Conservation (phyloP, 2,113 vertebrate genomes). For the Semnopithecus entellus region DNA sequence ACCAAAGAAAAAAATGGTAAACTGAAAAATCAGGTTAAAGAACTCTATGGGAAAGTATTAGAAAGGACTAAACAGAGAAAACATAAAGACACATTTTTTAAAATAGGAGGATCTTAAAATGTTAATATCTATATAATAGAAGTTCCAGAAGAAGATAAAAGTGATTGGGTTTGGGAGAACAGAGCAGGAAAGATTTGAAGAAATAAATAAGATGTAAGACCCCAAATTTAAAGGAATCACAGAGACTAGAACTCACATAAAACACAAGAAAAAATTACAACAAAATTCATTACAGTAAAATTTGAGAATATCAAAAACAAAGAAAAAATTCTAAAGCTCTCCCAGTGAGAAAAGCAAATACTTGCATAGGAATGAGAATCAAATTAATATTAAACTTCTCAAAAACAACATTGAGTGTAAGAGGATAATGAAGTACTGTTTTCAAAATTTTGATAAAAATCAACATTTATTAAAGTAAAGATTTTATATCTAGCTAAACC, state of each 20-base stretch:
- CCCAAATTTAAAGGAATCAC: neutral
- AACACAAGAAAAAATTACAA: neutral
- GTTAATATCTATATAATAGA: neutral
- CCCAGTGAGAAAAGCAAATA: neutral
- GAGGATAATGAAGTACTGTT: neutral
- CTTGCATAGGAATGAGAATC: neutral
- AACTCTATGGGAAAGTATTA: neutral
- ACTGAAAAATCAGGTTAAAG: neutral
- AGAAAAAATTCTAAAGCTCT: neutral
- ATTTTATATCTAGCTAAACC: neutral
- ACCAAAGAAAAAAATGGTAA: neutral
- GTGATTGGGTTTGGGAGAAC: neutral
- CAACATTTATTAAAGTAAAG: neutral
- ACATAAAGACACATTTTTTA: neutral
- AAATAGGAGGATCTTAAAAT: constrained; percentile 26
- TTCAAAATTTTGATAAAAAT: neutral
- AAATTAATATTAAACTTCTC: neutral
- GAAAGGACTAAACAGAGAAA: neutral
- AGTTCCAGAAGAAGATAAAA: neutral
- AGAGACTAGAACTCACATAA: neutral
- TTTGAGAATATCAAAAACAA: constrained; percentile 19
- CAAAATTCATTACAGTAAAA: neutral
- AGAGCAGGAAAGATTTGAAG: neutral
- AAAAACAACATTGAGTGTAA: neutral
- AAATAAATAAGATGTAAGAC: neutral